Evolutionary conservation across 2,888 invertebrate genomes (phyloP).

Genomic region (Volucella inflata): DNA sequence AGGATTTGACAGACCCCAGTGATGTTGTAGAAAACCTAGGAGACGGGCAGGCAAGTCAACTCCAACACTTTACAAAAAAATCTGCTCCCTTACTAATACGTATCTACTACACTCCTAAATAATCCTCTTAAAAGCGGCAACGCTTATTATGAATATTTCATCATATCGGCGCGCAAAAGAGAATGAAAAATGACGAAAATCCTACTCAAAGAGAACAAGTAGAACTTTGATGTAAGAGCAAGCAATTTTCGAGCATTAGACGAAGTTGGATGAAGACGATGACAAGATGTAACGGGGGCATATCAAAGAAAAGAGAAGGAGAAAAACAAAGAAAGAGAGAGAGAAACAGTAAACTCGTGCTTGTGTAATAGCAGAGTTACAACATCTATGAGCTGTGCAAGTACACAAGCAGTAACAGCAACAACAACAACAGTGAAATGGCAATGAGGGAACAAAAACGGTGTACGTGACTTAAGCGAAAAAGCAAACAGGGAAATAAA

Average conservation of each 20-base stretch:
- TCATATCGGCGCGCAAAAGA: conserved; percentile 12
- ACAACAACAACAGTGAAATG: conserved; percentile 17
- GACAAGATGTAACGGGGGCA: background rate
- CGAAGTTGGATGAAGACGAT: background rate
- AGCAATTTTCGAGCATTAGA: conserved; percentile 30
- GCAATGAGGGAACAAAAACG: conserved; percentile 65
- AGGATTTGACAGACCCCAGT: too few relatives aligned
- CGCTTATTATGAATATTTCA: too few relatives aligned
- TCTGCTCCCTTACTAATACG: too few relatives aligned
- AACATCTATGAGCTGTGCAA: conserved; percentile 51
- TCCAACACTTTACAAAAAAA: too few relatives aligned
- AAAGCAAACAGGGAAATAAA: conserved; percentile 67
- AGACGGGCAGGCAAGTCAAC: too few relatives aligned
- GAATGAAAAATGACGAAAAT: conserved; percentile 20
- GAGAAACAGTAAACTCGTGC: background rate
- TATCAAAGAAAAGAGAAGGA: background rate
- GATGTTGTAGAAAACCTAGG: too few relatives aligned
- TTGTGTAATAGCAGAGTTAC: conserved; percentile 56
- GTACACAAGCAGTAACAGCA: too few relatives aligned
- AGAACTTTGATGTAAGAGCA: conserved; percentile 43
- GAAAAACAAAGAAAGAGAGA: background rate
- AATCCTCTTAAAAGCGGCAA: too few relatives aligned
- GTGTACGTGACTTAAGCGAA: conserved; percentile 70
- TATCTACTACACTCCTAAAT: too few relatives aligned
- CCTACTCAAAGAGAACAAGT: background rate